phyloP scores from a whole-genome alignment of 2,888 invertebrate species.

The Papilio elwesi region DNA sequence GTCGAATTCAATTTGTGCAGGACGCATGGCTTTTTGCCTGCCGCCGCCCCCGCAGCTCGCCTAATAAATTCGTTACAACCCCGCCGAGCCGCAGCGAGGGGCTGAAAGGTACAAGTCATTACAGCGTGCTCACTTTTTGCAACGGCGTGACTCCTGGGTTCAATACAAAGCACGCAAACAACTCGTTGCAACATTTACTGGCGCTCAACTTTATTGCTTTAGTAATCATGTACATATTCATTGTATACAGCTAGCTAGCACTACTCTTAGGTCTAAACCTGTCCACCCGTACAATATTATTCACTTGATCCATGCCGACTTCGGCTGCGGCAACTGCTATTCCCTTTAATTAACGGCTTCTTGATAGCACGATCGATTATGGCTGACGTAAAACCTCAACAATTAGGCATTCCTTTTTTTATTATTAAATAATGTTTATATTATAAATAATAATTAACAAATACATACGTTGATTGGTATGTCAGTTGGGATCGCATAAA shows the following conservation, averaged over 20 bases:
- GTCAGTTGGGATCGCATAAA: too few relatives aligned
- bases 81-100: slow-evolving; percentile 43
- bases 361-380: too few relatives aligned
- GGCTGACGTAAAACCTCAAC: too few relatives aligned
- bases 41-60: slow-evolving; percentile 32
- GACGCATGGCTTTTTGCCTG: slow-evolving; percentile 40
- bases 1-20: slow-evolving; percentile 35
- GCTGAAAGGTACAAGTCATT: slow-evolving; percentile 72
- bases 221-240: slow-evolving; percentile 4
- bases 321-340: too few relatives aligned
- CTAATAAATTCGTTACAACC: slow-evolving; percentile 61
- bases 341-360: too few relatives aligned
- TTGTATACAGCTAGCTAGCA: not conserved
- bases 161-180: slow-evolving; percentile 19
- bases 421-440: too few relatives aligned
- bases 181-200: slow-evolving; percentile 9
- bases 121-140: slow-evolving; percentile 39
- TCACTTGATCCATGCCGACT: too few relatives aligned
- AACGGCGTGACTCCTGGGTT: slow-evolving; percentile 6
- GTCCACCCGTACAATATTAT: not conserved
- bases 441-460: too few relatives aligned
- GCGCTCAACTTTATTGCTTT: slow-evolving; percentile 3
- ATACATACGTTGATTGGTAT: too few relatives aligned
- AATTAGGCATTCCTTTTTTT: too few relatives aligned
- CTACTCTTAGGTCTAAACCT: not conserved